These are phyloP conservation scores for Leptopilina drosophilae DNA, from an alignment of 2,888 invertebrate species.

Conservation along the genomic window DNA sequence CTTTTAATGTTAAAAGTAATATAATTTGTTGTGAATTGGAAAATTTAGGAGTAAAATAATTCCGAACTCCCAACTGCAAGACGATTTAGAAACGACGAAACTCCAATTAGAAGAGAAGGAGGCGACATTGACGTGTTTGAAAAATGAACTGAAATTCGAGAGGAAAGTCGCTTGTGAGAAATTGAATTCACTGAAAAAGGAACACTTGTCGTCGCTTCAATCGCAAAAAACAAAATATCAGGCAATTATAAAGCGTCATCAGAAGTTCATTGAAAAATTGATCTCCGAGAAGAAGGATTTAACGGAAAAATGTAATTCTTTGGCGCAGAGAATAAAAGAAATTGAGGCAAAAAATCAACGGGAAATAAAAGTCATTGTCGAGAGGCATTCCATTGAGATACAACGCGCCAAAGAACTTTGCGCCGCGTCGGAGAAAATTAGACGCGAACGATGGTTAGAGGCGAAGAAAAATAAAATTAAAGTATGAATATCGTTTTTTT, in stretches of 20 bases:
- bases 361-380: slow-evolving; percentile 84
- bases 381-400: slow-evolving; percentile 86
- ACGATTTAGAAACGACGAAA: slow-evolving; percentile 65
- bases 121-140: slow-evolving; percentile 65
- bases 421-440: slow-evolving; percentile 86
- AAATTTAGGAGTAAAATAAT: slow-evolving; percentile 42
- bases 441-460: slow-evolving; percentile 88
- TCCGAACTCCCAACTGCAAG: slow-evolving; percentile 56
- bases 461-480: slow-evolving; percentile 91
- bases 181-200: slow-evolving; percentile 74
- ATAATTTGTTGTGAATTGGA: no score
- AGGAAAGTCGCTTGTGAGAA: slow-evolving; percentile 75
- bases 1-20: no score
- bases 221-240: slow-evolving; percentile 86
- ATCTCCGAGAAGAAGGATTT: slow-evolving; percentile 88
- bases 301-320: slow-evolving; percentile 85
- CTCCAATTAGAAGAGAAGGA: slow-evolving; percentile 70
- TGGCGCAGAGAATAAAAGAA: slow-evolving; percentile 83
- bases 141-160: slow-evolving; percentile 74
- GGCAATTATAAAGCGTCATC: slow-evolving; percentile 85
- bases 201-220: slow-evolving; percentile 77
- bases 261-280: slow-evolving; percentile 88
- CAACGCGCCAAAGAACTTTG: slow-evolving; percentile 87
- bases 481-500: slow-evolving; percentile 75
- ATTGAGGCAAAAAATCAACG: slow-evolving; percentile 83